Evolutionary conservation across 2,113 vertebrate genomes (phyloP), one percentile per base, ranked within the genome.

Genomic region (Mormyrus lacerda): DNA sequence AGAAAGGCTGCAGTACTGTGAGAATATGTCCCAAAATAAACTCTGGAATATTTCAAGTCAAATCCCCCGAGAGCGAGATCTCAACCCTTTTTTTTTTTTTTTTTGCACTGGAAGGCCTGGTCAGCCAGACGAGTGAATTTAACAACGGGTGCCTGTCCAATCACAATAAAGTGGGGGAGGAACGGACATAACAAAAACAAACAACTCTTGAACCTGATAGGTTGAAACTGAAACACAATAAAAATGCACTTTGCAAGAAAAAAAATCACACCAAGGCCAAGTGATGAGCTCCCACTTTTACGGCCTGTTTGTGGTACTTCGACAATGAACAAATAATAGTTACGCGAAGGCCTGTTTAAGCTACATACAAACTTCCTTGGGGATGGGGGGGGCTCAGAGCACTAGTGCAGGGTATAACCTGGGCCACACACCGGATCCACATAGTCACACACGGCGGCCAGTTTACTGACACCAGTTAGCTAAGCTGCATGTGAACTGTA

Each of bases 21-120:
- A 97, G 96, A 97, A 97, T 96, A 94, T 95, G 95, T 95, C 94
- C 96, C 96, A 97, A 97, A 97, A 97, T 96, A 97, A 97, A 96
- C 96, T 96, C 55, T 96, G 94, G 93, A 96, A 96, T 96, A 97
- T 96, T 97, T 96, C 95, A 95, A 92, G 91, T 93, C 87, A 91
- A 53, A 90, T 96, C 96, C 94, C 96, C 94, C 91, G 96, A 96
- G 96, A 97, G 96, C 94, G 95, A 39, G 89, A 95, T 92, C 94
- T 92, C 92, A 48, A 92, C 95, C 95, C 95, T 69, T 96, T 94
- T 93, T 95, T 45, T 45, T 53, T 1, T 53, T 55, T 55, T 82
- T 44, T 47, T 93, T 95, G 94, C 95, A 92, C 89, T 91, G 93
- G 93, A 93, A 92, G 89, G 89, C 73, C 17, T 94, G 95, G 95